Base-by-base conservation (phyloP, 2,797 vertebrate species). In the Ctenopoma kingsleyae region DNA sequence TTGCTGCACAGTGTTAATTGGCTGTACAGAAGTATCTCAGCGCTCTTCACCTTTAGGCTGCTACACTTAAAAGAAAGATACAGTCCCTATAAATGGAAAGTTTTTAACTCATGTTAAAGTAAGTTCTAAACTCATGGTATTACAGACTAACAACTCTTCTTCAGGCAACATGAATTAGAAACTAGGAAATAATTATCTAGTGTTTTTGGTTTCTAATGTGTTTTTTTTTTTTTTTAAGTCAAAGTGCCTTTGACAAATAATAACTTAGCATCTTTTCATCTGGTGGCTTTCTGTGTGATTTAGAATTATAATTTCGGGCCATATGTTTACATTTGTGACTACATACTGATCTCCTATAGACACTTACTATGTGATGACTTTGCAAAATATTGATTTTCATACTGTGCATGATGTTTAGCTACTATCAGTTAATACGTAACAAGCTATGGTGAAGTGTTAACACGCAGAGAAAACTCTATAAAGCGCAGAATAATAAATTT, bases 191-290 rank as follows among this genome's bases (percentile, higher is more conserved):
- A 62, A 27, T 7, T 19, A 20, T 22, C 44, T 47, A 9, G 10
- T 20, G 53, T 32, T 66, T 58, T 40, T 41, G 43, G 7, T 19
- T 32, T 16, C 35, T 55, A 1, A 17, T 54, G n/a, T 25, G 12
- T 6, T 32, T 32, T 6, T n/a, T n/a, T n/a, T n/a, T 11, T 9
- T 61, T 57, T 63, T 32, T 57, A 9, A 55, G 17, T 36, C 19
- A 35, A 36, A 15, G 15, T 25, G 32, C 60, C 32, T 40, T 32
- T 58, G 44, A 44, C 27, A 61, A 55, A 44, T 66, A 36, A 61
- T 54, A 38, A n/a, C 54, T 23, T 44, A n/a, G n/a, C 0, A 3
- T 19, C 3, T 50, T 66, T 67, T 20, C 41, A 64, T 43, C 16
- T 47, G 38, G 4, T 30, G 52, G 35, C 47, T 53, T 63, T 15